Percentiles rank a stretch among this genome's conserved stretches.
These are phyloP conservation scores for Drosophila pectinifera DNA, from an alignment of 1,140 invertebrate genomes.

Conservation along the genomic window DNA sequence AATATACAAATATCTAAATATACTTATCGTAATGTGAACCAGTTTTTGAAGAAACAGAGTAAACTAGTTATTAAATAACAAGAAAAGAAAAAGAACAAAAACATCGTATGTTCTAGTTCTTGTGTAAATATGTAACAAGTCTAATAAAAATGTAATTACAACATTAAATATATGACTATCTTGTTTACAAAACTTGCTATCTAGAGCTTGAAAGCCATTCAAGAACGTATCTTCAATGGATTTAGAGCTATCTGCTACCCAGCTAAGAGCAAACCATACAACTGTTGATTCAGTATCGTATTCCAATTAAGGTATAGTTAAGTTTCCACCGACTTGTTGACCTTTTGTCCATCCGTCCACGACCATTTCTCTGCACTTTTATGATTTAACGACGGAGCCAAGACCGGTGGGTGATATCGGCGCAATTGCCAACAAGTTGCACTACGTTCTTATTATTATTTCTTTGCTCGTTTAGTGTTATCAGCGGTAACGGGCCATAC, in stretches of 20 bases:
- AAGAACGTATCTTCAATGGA: background rate
- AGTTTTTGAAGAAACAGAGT: background rate
- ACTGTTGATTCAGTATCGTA: constrained; percentile 47
- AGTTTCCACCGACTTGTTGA: constrained; percentile 61
- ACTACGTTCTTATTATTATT: constrained; percentile 5
- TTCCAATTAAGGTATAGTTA: constrained; percentile 51
- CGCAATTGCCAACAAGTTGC: constrained; percentile 40
- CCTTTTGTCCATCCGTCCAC: constrained; percentile 56
- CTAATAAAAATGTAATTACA: background rate
- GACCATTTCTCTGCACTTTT: constrained; percentile 60
- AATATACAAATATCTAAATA: no score
- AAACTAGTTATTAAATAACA: background rate
- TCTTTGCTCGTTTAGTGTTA: constrained; percentile 32
- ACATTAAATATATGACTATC: background rate
- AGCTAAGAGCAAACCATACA: constrained; percentile 6
- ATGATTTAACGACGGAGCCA: constrained; percentile 51
- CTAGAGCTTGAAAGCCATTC: background rate
- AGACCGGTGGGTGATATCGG: constrained; percentile 42
- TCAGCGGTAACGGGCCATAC: constrained; percentile 36
- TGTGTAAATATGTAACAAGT: constrained; percentile 1
- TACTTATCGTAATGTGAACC: no score
- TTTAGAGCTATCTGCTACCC: background rate
- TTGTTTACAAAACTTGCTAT: background rate
- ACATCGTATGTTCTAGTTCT: background rate
- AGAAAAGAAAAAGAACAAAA: no score